Evolutionary conservation across 1,140 invertebrate species (phyloP).

Genomic region (Panagrolaimus sp.): DNA sequence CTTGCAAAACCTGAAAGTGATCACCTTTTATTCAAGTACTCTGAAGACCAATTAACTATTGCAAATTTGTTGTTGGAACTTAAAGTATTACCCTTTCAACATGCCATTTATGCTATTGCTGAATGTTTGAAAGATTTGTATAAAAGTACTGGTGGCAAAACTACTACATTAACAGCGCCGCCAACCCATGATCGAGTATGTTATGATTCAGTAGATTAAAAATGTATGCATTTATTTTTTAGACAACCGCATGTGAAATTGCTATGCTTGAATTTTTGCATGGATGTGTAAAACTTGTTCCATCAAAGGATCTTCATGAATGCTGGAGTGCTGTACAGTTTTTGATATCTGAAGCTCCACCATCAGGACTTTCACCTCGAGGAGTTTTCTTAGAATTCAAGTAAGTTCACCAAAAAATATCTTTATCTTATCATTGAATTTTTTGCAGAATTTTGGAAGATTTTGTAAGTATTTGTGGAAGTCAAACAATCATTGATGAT

Average conservation of each 20-base stretch:
- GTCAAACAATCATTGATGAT: conserved; percentile 75
- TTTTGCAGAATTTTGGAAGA: conserved; percentile 71
- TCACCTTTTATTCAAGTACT: conserved; percentile 49
- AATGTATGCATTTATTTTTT: neutral
- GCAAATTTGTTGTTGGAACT: conserved; percentile 62
- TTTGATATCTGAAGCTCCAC: conserved; percentile 72
- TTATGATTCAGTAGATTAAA: too few species aligned
- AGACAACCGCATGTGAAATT: conserved; percentile 66
- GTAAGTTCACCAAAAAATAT: conserved; percentile 56
- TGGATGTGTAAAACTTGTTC: conserved; percentile 70
- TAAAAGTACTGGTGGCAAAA: conserved; percentile 59
- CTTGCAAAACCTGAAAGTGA: conserved; percentile 27
- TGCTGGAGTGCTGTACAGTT: conserved; percentile 74
- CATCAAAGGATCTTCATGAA: conserved; percentile 70
- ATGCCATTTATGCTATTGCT: conserved; percentile 77
- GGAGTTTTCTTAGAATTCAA: conserved; percentile 76
- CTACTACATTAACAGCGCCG: neutral
- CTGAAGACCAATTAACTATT: conserved; percentile 46
- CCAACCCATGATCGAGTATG: neutral
- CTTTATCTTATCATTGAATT: conserved; percentile 19
- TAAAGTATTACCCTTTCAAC: conserved; percentile 77
- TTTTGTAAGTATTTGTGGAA: conserved; percentile 75
- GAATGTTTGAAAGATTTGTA: conserved; percentile 74
- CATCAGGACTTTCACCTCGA: conserved; percentile 66
- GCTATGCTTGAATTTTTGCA: conserved; percentile 68